Conservation (phyloP, 1,140 invertebrate genomes). For the Phthorimaea operculella region DNA sequence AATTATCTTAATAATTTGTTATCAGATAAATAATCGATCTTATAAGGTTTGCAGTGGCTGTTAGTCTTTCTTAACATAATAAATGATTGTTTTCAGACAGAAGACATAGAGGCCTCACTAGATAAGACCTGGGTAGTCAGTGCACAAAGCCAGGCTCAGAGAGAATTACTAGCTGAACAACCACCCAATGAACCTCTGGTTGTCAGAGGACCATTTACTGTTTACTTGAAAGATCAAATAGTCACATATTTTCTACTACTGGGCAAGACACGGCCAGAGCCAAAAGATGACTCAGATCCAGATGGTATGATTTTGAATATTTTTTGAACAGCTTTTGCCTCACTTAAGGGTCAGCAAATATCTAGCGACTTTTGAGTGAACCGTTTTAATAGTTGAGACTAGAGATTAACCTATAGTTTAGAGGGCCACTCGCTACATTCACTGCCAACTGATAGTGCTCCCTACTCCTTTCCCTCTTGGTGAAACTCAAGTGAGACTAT, state of each 20-base stretch:
- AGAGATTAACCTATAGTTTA: too few species aligned
- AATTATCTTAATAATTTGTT: too few species aligned
- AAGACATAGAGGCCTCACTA: slow-evolving; percentile 77
- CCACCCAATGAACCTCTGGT: slow-evolving; percentile 76
- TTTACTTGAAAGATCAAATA: slow-evolving; percentile 80
- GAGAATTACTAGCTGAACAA: slow-evolving; percentile 78
- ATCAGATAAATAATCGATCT: too few species aligned
- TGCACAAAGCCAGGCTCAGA: slow-evolving; percentile 84
- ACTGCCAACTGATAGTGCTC: too few species aligned
- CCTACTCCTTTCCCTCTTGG: too few species aligned
- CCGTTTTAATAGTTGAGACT: too few species aligned
- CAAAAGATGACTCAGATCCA: slow-evolving; percentile 58
- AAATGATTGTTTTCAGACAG: slow-evolving; percentile 70
- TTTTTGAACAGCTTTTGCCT: neutral
- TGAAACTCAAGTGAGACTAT: too few species aligned
- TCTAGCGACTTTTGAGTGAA: too few species aligned
- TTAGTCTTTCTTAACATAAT: too few species aligned
- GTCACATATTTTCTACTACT: slow-evolving; percentile 90
- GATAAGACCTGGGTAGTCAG: slow-evolving; percentile 96
- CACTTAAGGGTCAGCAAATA: too few species aligned
- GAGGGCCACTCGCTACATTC: too few species aligned
- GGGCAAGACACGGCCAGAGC: slow-evolving; percentile 63
- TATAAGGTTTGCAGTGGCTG: too few species aligned
- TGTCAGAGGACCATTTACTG: slow-evolving; percentile 88
- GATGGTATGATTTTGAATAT: slow-evolving; percentile 70